phyloP scores from a whole-genome alignment of 2,113 vertebrate species.

The Chunga burmeisteri region DNA sequence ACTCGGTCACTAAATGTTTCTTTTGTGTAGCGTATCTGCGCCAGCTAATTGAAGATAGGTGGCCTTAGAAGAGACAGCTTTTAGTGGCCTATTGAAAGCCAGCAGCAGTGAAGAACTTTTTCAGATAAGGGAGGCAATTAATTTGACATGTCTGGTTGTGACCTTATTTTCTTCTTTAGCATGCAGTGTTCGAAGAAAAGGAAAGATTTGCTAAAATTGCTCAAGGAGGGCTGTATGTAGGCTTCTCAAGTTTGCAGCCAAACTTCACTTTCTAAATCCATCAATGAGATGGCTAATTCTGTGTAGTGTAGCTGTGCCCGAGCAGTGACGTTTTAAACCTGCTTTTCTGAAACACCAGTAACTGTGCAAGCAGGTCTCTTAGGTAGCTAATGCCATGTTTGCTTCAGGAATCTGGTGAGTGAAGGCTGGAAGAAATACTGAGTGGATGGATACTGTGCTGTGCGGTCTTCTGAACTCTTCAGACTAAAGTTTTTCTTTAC shows the following conservation, averaged over 20 bases:
- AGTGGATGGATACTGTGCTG: not conserved
- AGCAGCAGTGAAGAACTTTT: not conserved
- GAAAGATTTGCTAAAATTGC: not conserved
- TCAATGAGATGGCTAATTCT: not conserved
- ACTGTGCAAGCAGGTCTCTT: not conserved
- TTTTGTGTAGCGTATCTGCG: not conserved
- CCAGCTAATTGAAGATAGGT: not conserved
- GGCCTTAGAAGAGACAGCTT: not conserved
- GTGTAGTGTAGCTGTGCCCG: not conserved
- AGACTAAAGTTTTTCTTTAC: not conserved
- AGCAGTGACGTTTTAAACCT: not conserved
- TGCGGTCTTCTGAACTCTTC: not conserved
- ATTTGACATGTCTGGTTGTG: not conserved
- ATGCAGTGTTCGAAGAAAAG: not conserved
- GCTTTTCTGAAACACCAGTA: not conserved
- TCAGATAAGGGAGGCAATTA: constrained; percentile 35
- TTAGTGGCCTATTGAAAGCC: not conserved
- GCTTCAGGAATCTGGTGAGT: not conserved
- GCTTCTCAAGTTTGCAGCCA: not conserved
- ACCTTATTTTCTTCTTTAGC: constrained; percentile 1
- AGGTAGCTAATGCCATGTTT: not conserved
- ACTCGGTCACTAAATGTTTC: not conserved
- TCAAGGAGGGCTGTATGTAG: not conserved
- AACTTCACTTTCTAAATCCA: not conserved
- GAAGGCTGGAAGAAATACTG: not conserved